These are phyloP conservation scores for Sycophaga agraensis DNA, from an alignment of 1,140 invertebrate species.

Conservation along the genomic window DNA sequence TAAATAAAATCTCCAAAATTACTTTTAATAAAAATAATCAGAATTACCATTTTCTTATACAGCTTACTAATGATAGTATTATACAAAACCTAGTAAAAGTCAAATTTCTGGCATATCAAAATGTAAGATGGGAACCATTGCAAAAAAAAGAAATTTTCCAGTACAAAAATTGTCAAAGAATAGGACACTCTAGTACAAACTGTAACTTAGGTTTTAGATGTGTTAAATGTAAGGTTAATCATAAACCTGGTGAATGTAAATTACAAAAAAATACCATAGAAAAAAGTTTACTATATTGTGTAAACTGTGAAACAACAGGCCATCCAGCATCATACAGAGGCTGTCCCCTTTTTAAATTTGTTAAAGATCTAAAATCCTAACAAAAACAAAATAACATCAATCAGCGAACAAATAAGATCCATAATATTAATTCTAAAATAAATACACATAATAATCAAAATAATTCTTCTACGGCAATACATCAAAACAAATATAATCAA, in stretches of 20 bases:
- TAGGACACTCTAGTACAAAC: too few species aligned
- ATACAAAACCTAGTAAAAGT: neutral
- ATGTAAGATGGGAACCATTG: neutral
- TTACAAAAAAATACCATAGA: neutral
- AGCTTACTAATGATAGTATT: neutral
- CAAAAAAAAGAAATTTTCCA: neutral
- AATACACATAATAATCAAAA: neutral
- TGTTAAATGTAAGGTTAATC: conserved; percentile 20
- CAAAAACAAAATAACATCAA: neutral
- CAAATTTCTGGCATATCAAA: too few species aligned
- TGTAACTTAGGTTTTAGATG: conserved; percentile 32
- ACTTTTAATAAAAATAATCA: neutral
- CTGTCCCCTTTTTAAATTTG: too few species aligned
- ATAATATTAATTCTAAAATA: too few species aligned
- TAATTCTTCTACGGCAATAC: too few species aligned
- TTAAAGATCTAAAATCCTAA: neutral
- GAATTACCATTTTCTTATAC: neutral
- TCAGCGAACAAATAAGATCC: neutral
- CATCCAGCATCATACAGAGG: too few species aligned
- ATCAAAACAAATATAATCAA: too few species aligned
- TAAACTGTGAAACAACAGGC: conserved; percentile 11
- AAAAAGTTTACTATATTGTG: neutral
- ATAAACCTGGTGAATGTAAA: conserved; percentile 21
- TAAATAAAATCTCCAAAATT: too few species aligned
- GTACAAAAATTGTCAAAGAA: conserved; percentile 2